Evolutionary conservation across 2,797 vertebrate species (phyloP), one percentile per base, ranked within the genome.

Genomic region (Takifugu ocellatus): DNA sequence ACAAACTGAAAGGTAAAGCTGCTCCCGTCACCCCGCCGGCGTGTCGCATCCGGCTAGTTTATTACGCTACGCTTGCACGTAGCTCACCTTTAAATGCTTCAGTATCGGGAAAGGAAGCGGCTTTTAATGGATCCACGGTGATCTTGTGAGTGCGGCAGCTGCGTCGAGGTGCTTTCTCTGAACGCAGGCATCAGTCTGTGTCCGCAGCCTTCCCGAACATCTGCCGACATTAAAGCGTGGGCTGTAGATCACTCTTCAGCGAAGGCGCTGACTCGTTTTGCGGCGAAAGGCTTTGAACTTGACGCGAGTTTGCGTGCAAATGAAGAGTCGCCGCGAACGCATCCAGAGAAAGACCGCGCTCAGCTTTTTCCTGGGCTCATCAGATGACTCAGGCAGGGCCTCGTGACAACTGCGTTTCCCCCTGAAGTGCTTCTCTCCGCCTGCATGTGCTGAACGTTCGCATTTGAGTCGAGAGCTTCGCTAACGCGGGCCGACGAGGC

Each of bases 1-100:
- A 98, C 88, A 98, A 97, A 69, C 93, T 98, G 60, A 99, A 99
- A 93, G 97, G 97, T 99, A 87, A 79, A 14, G n/a, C 1, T 6
- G 2, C 7, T 10, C 1, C 24, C 1, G 12, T 49, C 12, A 27
- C 6, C 5, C 8, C 36, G 14, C 14, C 36, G 5, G 12, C 14
- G 6, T 33, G 31, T 33, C 27, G 6, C 10, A 2, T 11, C 11
- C 11, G 33, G 33, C 11, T 2, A 39, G 14, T 14, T 39, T 39
- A 39, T 39, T 39, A 7, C 7, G 7, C 27, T 7, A 29, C 7
- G 27, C 7, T 29, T 29, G 27, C 4, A 7, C 7, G 27, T 29
- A 29, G 27, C 4, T 29, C 27, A 29, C 7, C 27, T 29, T 4
- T 29, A 11, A 39, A 5, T 48, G 31, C 29, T 52, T 46, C 27